phyloP scores from a whole-genome alignment of 2,797 vertebrate genomes.

The Epinephelus malabaricus region DNA sequence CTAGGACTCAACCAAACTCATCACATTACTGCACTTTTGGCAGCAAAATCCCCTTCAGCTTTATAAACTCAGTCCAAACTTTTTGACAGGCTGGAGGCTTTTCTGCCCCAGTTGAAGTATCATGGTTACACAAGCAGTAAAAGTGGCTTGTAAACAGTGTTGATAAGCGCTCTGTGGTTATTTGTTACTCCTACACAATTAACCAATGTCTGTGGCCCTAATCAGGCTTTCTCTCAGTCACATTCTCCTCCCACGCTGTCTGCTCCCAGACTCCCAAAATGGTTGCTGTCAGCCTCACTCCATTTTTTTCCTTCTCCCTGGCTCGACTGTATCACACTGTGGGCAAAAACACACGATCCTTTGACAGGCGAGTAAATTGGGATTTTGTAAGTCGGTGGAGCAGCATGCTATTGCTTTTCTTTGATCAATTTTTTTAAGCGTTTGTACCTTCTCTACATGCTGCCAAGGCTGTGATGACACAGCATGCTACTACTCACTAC shows the following conservation, averaged over 20 bases:
- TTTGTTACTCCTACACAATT: constrained; percentile 69
- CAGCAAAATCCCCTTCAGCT: background rate
- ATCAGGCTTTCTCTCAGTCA: constrained; percentile 62
- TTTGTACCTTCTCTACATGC: constrained; percentile 38
- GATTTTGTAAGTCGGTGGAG: constrained; percentile 29
- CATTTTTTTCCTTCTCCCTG: constrained; percentile 2
- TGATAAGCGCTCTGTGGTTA: constrained; percentile 58
- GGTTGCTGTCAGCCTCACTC: constrained; percentile 45
- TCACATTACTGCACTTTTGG: constrained; percentile 50
- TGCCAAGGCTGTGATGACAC: constrained; percentile 43
- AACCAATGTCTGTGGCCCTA: constrained; percentile 67
- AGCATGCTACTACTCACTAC: background rate
- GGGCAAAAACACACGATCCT: constrained; percentile 45
- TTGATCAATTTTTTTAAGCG: constrained; percentile 38
- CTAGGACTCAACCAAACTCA: constrained; percentile 21
- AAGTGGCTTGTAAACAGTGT: constrained; percentile 54
- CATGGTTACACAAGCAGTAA: constrained; percentile 57
- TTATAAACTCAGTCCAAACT: constrained; percentile 34
- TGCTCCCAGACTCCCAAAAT: constrained; percentile 52
- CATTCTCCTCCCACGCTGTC: constrained; percentile 71
- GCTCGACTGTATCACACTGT: constrained; percentile 24
- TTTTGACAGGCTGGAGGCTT: constrained; percentile 27
- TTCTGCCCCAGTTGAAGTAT: constrained; percentile 38
- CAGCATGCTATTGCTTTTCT: constrained; percentile 33
- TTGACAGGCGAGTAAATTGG: constrained; percentile 44